Evolutionary conservation across 2,797 vertebrate genomes (phyloP), one percentile per base, ranked within the genome.

Genomic region (Bucorvus abyssinicus): DNA sequence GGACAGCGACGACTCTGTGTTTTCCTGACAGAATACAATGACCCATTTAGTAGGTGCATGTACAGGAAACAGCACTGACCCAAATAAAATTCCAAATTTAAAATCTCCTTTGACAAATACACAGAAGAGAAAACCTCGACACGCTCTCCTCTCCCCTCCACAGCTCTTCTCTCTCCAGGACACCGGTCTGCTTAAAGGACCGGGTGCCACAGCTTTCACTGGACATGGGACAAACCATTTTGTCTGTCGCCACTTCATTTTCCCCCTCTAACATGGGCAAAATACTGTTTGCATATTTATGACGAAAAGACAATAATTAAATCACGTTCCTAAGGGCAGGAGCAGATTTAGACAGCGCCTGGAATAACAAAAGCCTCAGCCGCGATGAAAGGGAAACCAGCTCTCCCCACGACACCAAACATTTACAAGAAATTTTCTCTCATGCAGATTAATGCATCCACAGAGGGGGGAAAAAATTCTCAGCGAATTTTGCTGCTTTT

Each of bases 291-390:
- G 92, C 44, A 59, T 69, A 76, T 84, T 93, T 79, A 74, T 4
- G 7, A 77, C 10, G 61, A 84, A 83, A 27, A 30, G 16, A 42
- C 71, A 87, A 40, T 61, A 70, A 70, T 59, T 34, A 67, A 86
- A 88, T 81, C 7, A 71, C 53, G 59, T 55, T 87, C 82, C 93
- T 89, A 65, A 89, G 81, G 76, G 84, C 67, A 94, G 84, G 67
- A 90, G 47, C 47, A 89, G 91, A 84, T 69, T 87, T 47, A 90
- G 90, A 57, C 65, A 40, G 84, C 38, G 89, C 82, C 60, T 56
- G 10, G 64, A 93, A 84, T 74, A 91, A 94, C 84, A 95, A 93
- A 82, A 89, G 74, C 67, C 67, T 89, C 77, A 23, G 70, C 59
- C 84, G 64, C 67, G 86, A 78, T 89, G 77, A 94, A 90, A 95